Conservation (phyloP, 2,888 invertebrate genomes). For the Melanostoma scalare region DNA sequence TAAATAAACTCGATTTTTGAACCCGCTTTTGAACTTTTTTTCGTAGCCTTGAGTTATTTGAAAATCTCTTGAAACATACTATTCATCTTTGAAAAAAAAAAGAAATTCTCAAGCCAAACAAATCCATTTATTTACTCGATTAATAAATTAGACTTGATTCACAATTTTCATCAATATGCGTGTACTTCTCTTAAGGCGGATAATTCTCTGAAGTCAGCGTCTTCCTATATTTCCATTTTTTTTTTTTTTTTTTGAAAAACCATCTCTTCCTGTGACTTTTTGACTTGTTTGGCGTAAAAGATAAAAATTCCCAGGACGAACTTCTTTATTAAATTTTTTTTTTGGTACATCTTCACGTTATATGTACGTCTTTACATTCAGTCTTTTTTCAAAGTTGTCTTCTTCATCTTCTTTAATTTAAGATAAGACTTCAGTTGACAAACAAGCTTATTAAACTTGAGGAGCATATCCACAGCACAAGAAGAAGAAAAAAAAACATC, state of each 20-base stretch:
- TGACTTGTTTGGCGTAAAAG: neutral
- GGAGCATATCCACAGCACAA: slow-evolving; percentile 32
- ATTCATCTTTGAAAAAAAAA: neutral
- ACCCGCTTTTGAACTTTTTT: neutral
- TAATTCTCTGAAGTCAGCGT: slow-evolving; percentile 5
- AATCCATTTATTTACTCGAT: slow-evolving; percentile 27
- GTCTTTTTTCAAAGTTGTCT: slow-evolving; percentile 8
- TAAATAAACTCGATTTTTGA: slow-evolving; percentile 16
- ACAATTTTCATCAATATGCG: neutral
- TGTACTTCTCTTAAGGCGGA: neutral
- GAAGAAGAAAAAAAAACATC: slow-evolving; percentile 11
- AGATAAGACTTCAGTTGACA: slow-evolving; percentile 70
- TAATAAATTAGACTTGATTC: slow-evolving; percentile 32
- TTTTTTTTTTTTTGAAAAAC: neutral
- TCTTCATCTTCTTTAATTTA: slow-evolving; percentile 47
- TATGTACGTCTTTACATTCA: slow-evolving; percentile 12
- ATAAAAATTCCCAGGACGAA: slow-evolving; percentile 22
- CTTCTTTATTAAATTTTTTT: slow-evolving; percentile 26
- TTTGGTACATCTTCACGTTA: slow-evolving; percentile 15
- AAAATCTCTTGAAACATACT: neutral
- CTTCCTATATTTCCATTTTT: slow-evolving; percentile 9
- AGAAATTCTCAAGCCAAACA: slow-evolving; percentile 16
- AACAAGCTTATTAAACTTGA: slow-evolving; percentile 71
- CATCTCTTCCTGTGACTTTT: neutral
- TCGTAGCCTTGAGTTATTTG: neutral